These are phyloP conservation scores for Myotis vivesi DNA, from an alignment of 2,797 vertebrate genomes.

Conservation along the genomic window DNA sequence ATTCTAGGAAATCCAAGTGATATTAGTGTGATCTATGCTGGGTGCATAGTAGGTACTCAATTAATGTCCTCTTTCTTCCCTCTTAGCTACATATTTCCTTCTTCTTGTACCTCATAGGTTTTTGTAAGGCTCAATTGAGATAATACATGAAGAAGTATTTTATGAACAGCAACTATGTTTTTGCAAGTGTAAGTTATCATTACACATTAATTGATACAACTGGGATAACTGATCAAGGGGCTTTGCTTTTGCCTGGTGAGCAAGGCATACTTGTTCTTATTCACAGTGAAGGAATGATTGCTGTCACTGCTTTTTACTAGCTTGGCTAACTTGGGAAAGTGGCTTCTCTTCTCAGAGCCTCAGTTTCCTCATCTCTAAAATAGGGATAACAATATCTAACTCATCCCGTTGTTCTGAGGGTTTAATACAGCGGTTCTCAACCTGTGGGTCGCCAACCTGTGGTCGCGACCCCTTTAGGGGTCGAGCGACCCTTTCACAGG, in stretches of 20 bases:
- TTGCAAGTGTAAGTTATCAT: neutral
- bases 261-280: neutral
- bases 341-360: neutral
- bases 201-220: neutral
- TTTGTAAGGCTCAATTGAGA: neutral
- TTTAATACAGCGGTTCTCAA: neutral
- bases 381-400: neutral
- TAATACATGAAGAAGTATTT: neutral
- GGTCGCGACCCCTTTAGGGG: no score
- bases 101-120: neutral
- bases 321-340: neutral
- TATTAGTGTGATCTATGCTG: neutral
- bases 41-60: neutral
- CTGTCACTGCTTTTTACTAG: neutral
- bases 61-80: neutral
- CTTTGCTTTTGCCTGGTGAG: neutral
- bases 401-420: neutral
- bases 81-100: neutral
- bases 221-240: neutral
- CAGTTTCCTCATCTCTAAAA: constrained; percentile 18
- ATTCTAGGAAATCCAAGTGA: constrained; percentile 3
- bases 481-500: no score
- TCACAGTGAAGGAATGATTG: neutral
- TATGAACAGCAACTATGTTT: neutral
- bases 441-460: no score